A percentile compares a stretch with the other conserved stretches of the same genome.
phyloP scores from a whole-genome alignment of 2,888 invertebrate species.

The Seladonia tumulorum region DNA sequence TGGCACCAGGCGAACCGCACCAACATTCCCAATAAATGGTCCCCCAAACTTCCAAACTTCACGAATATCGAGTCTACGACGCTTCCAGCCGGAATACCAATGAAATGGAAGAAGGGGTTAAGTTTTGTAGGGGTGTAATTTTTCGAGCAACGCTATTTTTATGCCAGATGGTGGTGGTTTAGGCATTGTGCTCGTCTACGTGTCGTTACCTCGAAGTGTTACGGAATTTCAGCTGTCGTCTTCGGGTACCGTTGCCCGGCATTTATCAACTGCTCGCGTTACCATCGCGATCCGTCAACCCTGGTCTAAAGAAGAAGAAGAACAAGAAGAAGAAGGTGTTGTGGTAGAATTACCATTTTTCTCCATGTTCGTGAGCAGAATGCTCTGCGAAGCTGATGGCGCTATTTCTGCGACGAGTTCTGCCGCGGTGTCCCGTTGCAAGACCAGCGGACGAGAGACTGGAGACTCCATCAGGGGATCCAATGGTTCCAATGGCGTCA shows the following conservation, averaged over 20 bases:
- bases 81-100: not conserved
- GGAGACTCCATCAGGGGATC: slow-evolving; percentile 95
- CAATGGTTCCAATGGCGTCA: slow-evolving; percentile 94
- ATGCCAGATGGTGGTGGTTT: not conserved
- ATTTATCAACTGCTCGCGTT: not conserved
- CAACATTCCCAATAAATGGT: not conserved
- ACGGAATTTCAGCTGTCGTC: not conserved
- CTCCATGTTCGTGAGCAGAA: slow-evolving; percentile 96
- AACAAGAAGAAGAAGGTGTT: slow-evolving; percentile 39
- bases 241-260: not conserved
- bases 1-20: not conserved
- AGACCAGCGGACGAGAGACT: slow-evolving; percentile 90
- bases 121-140: not conserved
- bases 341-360: slow-evolving; percentile 87
- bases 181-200: not conserved
- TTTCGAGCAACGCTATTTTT: not conserved
- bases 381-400: slow-evolving; percentile 87
- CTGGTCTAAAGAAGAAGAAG: not conserved
- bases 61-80: not conserved
- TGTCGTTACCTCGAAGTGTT: not conserved
- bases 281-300: not conserved
- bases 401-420: slow-evolving; percentile 91
- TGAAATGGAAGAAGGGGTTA: not conserved
- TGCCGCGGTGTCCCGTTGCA: slow-evolving; percentile 91
- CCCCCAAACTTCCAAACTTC: not conserved